Evolutionary conservation across 1,140 invertebrate species (phyloP).

Genomic region (Drosophila pachea): DNA sequence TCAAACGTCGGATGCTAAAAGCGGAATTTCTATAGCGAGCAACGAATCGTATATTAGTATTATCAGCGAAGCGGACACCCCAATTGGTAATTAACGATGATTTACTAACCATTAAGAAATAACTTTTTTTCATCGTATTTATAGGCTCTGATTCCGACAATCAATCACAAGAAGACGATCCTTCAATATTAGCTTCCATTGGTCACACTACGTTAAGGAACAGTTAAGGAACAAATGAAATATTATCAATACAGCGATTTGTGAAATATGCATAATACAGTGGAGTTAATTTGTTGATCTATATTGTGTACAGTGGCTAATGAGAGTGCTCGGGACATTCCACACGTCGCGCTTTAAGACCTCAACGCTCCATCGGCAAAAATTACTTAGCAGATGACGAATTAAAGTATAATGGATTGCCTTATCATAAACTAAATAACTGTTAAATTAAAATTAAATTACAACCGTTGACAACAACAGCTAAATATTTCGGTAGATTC

Average conservation of each 20-base stretch:
- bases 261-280: background rate
- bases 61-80: no score
- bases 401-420: slow-evolving; percentile 31
- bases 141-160: no score
- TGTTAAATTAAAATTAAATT: slow-evolving; percentile 57
- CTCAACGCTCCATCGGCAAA: slow-evolving; percentile 47
- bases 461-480: slow-evolving; percentile 48
- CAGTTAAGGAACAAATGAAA: background rate
- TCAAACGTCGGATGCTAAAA: background rate
- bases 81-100: no score
- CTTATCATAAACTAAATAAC: slow-evolving; percentile 46
- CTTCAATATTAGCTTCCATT: no score
- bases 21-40: no score
- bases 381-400: slow-evolving; percentile 57
- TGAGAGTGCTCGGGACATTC: slow-evolving; percentile 18
- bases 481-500: slow-evolving; percentile 60
- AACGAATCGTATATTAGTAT: no score
- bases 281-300: slow-evolving; percentile 49
- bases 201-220: no score
- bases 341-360: slow-evolving; percentile 36
- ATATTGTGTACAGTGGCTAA: slow-evolving; percentile 39
- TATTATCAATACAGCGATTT: background rate
- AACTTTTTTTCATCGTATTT: no score
- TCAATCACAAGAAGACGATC: no score
- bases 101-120: no score